Evolutionary conservation across 2,113 vertebrate genomes (phyloP).

Genomic region (Chaenogobius annularis): DNA sequence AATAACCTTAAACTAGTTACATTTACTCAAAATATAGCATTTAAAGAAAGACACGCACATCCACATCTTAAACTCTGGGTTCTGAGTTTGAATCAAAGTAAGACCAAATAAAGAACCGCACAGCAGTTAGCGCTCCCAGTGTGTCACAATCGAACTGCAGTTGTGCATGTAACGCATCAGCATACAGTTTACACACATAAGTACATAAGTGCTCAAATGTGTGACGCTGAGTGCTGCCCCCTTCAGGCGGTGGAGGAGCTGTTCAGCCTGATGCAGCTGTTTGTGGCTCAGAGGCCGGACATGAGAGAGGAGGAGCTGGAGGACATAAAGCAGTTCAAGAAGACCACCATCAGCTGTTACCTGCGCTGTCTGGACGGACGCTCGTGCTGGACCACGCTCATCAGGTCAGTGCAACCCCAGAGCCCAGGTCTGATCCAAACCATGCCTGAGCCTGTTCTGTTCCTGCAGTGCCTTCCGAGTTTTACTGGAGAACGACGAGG

Average conservation of each 20-base stretch:
- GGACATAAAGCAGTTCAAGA: conserved; percentile 98
- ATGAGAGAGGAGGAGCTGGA: conserved; percentile 96
- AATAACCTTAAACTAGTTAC: too few species aligned
- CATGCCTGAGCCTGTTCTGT: not conserved
- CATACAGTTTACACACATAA: too few species aligned
- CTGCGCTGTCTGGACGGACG: conserved; percentile 97
- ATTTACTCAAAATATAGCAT: too few species aligned
- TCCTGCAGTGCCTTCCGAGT: conserved; percentile 95
- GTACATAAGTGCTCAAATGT: too few species aligned
- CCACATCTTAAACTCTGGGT: too few species aligned
- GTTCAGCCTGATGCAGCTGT: conserved; percentile 98
- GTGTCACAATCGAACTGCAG: too few species aligned
- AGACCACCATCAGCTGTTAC: conserved; percentile 99
- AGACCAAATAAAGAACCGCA: too few species aligned
- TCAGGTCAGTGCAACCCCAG: conserved; percentile 77
- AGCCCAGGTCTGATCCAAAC: too few species aligned
- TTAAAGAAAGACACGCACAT: too few species aligned
- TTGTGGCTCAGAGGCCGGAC: conserved; percentile 94
- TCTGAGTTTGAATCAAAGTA: too few species aligned
- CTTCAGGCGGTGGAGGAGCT: conserved; percentile 95
- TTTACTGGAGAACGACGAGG: conserved; percentile 97
- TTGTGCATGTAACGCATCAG: too few species aligned
- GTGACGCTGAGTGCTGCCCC: not conserved
- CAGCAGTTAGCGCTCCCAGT: too few species aligned
- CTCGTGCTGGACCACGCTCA: conserved; percentile 99